Percentiles rank a stretch among this genome's conserved stretches.
These are phyloP conservation scores for Apocheima hispidaria DNA, from an alignment of 2,888 invertebrate species.

Conservation along the genomic window DNA sequence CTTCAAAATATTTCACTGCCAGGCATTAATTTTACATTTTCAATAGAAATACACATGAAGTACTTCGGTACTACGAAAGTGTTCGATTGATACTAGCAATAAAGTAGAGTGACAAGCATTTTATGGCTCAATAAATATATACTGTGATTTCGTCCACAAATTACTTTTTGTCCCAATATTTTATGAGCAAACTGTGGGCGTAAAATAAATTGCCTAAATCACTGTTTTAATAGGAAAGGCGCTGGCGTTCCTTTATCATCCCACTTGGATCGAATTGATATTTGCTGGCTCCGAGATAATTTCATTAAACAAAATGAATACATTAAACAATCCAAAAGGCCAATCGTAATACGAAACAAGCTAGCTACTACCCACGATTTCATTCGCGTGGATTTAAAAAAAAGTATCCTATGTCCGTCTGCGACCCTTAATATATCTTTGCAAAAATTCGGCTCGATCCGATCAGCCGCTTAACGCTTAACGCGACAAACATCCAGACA, in stretches of 20 bases:
- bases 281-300: neutral
- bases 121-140: slow-evolving; percentile 39
- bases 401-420: no score
- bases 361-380: no score
- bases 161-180: slow-evolving; percentile 30
- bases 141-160: slow-evolving; percentile 37
- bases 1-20: neutral
- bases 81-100: slow-evolving; percentile 38
- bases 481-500: no score
- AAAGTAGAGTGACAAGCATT: slow-evolving; percentile 40
- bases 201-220: slow-evolving; percentile 26
- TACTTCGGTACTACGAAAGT: slow-evolving; percentile 11
- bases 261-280: neutral
- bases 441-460: no score
- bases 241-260: neutral
- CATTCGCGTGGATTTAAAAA: no score
- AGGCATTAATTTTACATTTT: neutral
- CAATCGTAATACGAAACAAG: neutral
- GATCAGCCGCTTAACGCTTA: no score
- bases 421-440: no score
- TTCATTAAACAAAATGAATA: neutral
- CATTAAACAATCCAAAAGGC: neutral
- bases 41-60: neutral
- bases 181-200: slow-evolving; percentile 32
- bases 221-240: slow-evolving; percentile 13